Evolutionary conservation across 2,113 vertebrate genomes (phyloP).

Genomic region (Dasypus novemcinctus): DNA sequence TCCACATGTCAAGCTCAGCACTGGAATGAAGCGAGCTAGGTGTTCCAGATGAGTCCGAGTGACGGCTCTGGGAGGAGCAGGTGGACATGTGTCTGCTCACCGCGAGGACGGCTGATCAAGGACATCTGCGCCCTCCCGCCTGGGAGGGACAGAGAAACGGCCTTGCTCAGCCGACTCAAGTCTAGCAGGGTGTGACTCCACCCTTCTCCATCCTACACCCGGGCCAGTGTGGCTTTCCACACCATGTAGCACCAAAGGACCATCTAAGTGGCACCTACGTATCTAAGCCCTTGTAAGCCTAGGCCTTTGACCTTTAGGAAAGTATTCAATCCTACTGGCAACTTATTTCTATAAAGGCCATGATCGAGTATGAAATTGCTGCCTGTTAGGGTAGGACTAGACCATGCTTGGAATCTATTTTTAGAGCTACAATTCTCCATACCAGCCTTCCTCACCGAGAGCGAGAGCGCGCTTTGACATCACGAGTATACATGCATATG

Average conservation of each 20-base stretch:
- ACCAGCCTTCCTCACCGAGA: not conserved
- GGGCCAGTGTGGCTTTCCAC: not conserved
- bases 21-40: not conserved
- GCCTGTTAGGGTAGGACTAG: not conserved
- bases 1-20: constrained; percentile 17
- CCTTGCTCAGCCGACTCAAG: not conserved
- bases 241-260: not conserved
- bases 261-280: not conserved
- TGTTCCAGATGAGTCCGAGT: not conserved
- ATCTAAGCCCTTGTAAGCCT: not conserved
- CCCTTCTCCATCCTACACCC: not conserved
- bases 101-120: not conserved
- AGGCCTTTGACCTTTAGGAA: not conserved
- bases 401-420: not conserved
- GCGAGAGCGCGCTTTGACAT: not conserved
- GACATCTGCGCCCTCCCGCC: not conserved
- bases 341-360: not conserved
- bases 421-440: not conserved
- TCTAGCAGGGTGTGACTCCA: not conserved
- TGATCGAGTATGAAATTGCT: not conserved
- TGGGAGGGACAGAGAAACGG: not conserved
- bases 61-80: not conserved
- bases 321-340: not conserved
- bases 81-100: too few species aligned
- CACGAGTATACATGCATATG: not conserved